phyloP scores from a whole-genome alignment of 2,113 vertebrate species.

The Okapia johnstoni region DNA sequence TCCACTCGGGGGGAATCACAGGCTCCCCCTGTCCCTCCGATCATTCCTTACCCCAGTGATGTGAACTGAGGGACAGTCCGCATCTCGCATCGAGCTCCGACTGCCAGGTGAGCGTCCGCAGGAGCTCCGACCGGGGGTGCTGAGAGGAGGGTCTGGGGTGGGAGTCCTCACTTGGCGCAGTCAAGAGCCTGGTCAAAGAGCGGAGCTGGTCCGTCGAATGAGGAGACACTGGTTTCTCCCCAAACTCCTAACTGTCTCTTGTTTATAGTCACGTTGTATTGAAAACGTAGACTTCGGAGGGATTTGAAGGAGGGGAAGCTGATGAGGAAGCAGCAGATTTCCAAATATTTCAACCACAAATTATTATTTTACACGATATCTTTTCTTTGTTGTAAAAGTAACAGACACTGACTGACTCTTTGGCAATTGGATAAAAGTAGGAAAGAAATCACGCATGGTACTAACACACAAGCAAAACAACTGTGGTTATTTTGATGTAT shows the following conservation, averaged over 20 bases:
- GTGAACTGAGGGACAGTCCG: conserved; percentile 15
- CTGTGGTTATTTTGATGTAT: neutral
- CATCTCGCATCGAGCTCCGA: neutral
- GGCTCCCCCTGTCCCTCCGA: neutral
- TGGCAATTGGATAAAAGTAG: neutral
- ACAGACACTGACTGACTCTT: neutral
- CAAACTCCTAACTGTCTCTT: neutral
- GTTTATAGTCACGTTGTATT: neutral
- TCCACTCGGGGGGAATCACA: neutral
- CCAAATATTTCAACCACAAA: neutral
- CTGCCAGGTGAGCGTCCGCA: conserved; percentile 44
- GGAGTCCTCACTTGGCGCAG: neutral
- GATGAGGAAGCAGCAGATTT: neutral
- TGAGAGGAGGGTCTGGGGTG: neutral
- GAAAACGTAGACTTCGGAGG: neutral
- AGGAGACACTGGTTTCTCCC: neutral
- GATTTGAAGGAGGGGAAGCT: neutral
- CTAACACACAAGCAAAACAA: neutral
- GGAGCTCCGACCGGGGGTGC: neutral
- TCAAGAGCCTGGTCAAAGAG: neutral
- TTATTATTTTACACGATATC: neutral
- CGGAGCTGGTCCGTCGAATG: neutral
- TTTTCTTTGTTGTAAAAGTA: neutral
- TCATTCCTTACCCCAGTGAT: too few relatives aligned
- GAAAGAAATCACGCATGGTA: neutral